Percentiles rank a stretch among this genome's conserved stretches.
Evolutionary conservation across 2,113 vertebrate genomes (phyloP).

Genomic region (Terrapene triunguis): DNA sequence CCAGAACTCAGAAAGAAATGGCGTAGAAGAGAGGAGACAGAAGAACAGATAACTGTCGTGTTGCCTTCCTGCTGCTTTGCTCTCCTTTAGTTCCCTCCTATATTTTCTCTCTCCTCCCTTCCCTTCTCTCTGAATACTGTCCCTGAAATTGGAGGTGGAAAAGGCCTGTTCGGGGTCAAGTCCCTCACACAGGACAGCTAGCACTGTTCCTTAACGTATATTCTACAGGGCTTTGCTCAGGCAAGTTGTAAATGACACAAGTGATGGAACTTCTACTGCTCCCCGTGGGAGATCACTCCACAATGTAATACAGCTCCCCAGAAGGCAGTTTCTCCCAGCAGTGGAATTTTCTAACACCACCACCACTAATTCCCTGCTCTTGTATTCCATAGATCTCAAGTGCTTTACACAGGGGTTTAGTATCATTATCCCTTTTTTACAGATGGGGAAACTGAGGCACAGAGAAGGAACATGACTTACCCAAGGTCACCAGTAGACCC

Average conservation of each 20-base stretch:
- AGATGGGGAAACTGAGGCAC: neutral
- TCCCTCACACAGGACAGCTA: neutral
- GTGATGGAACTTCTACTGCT: neutral
- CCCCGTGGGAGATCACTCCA: neutral
- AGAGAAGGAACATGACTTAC: neutral
- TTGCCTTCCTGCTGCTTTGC: neutral
- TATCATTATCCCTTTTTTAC: neutral
- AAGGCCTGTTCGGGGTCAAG: neutral
- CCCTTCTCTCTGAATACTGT: accelerated
- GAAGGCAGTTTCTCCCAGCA: neutral
- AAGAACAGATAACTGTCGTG: neutral
- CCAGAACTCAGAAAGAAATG: neutral
- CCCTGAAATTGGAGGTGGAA: neutral
- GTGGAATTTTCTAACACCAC: neutral
- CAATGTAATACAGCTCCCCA: neutral
- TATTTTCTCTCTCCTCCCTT: neutral
- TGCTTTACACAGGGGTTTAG: neutral
- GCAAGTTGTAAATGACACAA: neutral
- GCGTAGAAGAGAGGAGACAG: neutral
- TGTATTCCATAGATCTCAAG: neutral
- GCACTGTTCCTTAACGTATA: neutral
- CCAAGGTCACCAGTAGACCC: neutral
- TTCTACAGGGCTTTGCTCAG: neutral
- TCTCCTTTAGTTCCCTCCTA: neutral
- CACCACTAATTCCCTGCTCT: neutral